Evolutionary conservation across 1,140 invertebrate species (phyloP).

Genomic region (Babylonia areolata): DNA sequence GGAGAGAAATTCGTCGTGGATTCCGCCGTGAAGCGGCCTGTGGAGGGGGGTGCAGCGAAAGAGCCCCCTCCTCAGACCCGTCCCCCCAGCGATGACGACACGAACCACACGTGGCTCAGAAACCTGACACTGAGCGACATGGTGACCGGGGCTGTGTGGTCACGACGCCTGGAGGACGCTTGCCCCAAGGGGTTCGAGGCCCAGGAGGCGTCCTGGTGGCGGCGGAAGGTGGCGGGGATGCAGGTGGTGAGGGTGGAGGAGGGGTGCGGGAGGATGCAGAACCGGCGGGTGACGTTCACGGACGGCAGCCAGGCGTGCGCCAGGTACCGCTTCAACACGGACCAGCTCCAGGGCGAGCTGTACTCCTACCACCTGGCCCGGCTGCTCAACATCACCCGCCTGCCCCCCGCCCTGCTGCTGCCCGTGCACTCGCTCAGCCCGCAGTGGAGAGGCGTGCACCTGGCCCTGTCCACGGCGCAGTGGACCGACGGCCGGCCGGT

Average conservation of each 20-base stretch:
- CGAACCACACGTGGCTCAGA: not conserved
- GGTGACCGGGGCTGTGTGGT: slow-evolving; percentile 84
- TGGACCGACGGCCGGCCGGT: slow-evolving; percentile 88
- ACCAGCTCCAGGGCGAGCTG: slow-evolving; percentile 93
- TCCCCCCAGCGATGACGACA: not conserved
- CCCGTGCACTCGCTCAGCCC: slow-evolving; percentile 82
- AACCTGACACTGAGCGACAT: slow-evolving; percentile 46
- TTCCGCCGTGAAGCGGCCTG: not conserved
- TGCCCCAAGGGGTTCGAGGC: slow-evolving; percentile 81
- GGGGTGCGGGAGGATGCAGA: slow-evolving; percentile 92
- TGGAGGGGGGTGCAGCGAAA: not conserved
- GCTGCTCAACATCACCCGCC: slow-evolving; percentile 83
- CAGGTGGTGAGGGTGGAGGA: slow-evolving; percentile 84
- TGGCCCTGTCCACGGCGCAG: slow-evolving; percentile 84
- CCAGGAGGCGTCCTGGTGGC: slow-evolving; percentile 81
- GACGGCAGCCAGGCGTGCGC: slow-evolving; percentile 85
- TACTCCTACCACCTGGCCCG: slow-evolving; percentile 89
- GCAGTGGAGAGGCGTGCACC: slow-evolving; percentile 82
- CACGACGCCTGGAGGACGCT: slow-evolving; percentile 81
- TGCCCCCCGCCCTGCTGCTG: slow-evolving; percentile 85
- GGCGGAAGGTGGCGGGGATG: slow-evolving; percentile 80
- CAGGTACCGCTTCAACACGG: slow-evolving; percentile 89
- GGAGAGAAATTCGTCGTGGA: slow-evolving; percentile 19
- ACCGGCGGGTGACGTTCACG: slow-evolving; percentile 85
- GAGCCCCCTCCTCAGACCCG: not conserved